Evolutionary conservation across 1,140 invertebrate species (phyloP), one percentile per base, ranked within the genome.

Genomic region (Heterodera schachtii): DNA sequence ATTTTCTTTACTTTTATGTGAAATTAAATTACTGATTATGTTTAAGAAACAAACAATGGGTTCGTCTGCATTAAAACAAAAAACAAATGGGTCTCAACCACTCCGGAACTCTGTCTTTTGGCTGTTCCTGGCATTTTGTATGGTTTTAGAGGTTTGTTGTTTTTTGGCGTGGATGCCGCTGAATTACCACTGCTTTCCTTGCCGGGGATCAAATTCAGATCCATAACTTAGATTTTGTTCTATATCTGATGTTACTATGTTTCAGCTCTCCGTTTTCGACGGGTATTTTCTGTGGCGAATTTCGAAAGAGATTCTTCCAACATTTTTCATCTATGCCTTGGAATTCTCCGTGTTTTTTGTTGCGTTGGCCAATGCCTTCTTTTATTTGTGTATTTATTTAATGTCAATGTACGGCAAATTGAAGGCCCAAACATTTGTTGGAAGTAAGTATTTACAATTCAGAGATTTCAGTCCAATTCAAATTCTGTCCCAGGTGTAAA

Each of bases 251-350:
- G 9, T 52, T 16, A 52, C 52, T 9, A 11, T 16, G 52, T 70
- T 70, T 71, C n/a, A 78, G 76, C 47, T 67, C 13, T 69, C 49
- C 44, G n/a, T 78, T 70, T n/a, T 78, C 76, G 43, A 70, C 44
- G 76, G 76, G 0, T 78, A 43, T n/a, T 41, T 78, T 49, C 41
- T 78, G 47, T 19, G 76, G 13, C 31, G 64, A 19, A 3, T 67
- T 47, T 69, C 76, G n/a, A 52, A 47, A 7, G 13, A 64, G 70
- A 19, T 78, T 3, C 64, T 78, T 70, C 76, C 76, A n/a, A 43
- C 21, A 16, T 64, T 47, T 43, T 11, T 78, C 16, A 67, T 78
- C 43, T 64, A 66, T 13, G 13, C n/a, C 0, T 5, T 78, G 47
- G 76, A 78, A 47, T 43, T 69, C 47, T 9, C 76, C 9, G 13